These are phyloP conservation scores for Pica pica DNA, from an alignment of 2,113 vertebrate genomes.

Conservation along the genomic window DNA sequence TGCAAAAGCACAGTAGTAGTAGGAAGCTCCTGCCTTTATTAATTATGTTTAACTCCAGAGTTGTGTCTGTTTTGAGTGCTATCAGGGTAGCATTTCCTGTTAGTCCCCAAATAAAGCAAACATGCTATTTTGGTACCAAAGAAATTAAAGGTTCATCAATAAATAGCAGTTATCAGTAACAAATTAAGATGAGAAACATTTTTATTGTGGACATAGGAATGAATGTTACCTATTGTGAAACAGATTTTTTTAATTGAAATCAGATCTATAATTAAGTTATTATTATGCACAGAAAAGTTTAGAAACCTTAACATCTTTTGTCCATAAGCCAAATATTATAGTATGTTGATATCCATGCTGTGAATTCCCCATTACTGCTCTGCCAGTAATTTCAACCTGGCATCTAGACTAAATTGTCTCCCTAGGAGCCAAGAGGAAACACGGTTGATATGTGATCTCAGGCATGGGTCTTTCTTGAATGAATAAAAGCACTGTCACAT, in stretches of 20 bases:
- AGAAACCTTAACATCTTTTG: slow-evolving; percentile 41
- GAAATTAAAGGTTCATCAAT: background rate
- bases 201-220: background rate
- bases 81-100: background rate
- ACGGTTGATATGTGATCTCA: background rate
- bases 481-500: slow-evolving; percentile 31
- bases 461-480: slow-evolving; percentile 2
- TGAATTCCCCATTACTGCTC: slow-evolving; percentile 31
- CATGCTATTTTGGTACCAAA: background rate
- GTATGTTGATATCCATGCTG: background rate
- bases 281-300: slow-evolving; percentile 26
- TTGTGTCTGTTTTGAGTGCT: background rate
- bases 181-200: slow-evolving; percentile 6
- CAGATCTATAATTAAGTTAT: slow-evolving; percentile 39
- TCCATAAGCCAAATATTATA: slow-evolving; percentile 12
- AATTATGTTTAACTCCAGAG: background rate
- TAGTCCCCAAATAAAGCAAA: background rate
- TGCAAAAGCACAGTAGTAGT: background rate
- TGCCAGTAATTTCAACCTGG: slow-evolving; percentile 43
- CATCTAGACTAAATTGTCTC: slow-evolving; percentile 30
- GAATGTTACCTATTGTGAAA: slow-evolving; percentile 11
- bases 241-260: slow-evolving; percentile 35
- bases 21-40: background rate
- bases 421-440: slow-evolving; percentile 12
- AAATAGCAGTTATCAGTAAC: background rate